These are phyloP conservation scores for Eleutherodactylus coqui DNA, from an alignment of 2,797 vertebrate species.

Conservation along the genomic window DNA sequence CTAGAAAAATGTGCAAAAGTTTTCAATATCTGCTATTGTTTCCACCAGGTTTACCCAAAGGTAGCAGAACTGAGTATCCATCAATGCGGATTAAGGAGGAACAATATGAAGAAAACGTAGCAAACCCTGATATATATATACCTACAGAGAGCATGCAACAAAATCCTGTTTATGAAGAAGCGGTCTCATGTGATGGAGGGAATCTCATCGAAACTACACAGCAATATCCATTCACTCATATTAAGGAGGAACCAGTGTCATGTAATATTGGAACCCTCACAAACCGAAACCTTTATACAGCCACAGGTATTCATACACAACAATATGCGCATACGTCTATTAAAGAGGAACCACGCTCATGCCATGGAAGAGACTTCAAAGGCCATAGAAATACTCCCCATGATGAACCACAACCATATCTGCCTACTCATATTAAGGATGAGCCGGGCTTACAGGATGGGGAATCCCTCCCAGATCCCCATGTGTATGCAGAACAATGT, in stretches of 20 bases:
- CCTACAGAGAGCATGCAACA: background rate
- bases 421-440: background rate
- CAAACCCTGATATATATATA: background rate
- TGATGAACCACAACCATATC: background rate
- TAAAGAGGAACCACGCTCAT: background rate
- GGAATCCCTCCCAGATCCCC: background rate
- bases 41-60: background rate
- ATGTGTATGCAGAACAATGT: background rate
- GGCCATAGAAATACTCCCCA: background rate
- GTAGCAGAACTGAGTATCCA: background rate
- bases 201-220: background rate
- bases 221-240: background rate
- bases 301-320: background rate
- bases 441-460: background rate
- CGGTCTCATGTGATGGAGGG: background rate
- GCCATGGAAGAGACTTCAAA: background rate
- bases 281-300: background rate
- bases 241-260: background rate
- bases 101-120: background rate
- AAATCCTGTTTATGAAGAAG: background rate
- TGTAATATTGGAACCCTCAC: background rate
- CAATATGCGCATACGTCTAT: background rate
- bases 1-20: background rate
- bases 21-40: background rate
- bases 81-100: background rate